Base-by-base conservation (phyloP, 2,797 vertebrate genomes). In the Choloepus didactylus region DNA sequence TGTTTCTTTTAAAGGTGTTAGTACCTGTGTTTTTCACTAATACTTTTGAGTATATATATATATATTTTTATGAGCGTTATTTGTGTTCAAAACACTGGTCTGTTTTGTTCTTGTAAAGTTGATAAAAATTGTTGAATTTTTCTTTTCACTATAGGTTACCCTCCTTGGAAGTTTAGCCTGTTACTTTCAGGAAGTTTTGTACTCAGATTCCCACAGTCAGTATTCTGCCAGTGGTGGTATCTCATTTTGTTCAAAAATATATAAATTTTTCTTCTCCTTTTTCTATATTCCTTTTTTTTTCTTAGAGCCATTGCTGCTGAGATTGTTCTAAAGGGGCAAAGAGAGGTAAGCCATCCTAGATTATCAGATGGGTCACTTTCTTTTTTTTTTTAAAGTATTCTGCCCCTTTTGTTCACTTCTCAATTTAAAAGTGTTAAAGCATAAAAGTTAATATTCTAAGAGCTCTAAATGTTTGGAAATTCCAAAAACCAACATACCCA, bases 291-390 rank as follows among this genome's bases (percentile, higher is more conserved):
- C 98, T 98, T 98, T 98, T 97, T 98, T 96, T 98, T 97, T 98
- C 97, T 97, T 98, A 99, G 99, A 99, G 99, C 99, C 93, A 99
- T 99, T 96, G 99, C 99, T 95, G 99, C 99, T 98, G 99, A 99
- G 98, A 98, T 97, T 98, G 99, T 99, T 98, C 98, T 99, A 91
- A 99, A 98, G 98, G 98, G 99, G 97, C 98, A 98, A 84, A 98
- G 98, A 94, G 99, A 99, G 99, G 99, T 99, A 99, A 99, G 99
- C 98, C 75, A 97, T 92, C 54, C 95, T 51, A 93, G 83, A 87
- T 54, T 95, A 77, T 95, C 72, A 94, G 81, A 95, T 92, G 70
- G 64, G 51, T 93, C 84, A 79, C 27, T 35, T 35, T 35, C 27
- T 35, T 35, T 35, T 35, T 35, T 35, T 35, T 35, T 35, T 35